A percentile compares a stretch with the other conserved stretches of the same genome.
These are phyloP conservation scores for Anagyrus pseudococci DNA, from an alignment of 2,888 invertebrate species.

Conservation along the genomic window DNA sequence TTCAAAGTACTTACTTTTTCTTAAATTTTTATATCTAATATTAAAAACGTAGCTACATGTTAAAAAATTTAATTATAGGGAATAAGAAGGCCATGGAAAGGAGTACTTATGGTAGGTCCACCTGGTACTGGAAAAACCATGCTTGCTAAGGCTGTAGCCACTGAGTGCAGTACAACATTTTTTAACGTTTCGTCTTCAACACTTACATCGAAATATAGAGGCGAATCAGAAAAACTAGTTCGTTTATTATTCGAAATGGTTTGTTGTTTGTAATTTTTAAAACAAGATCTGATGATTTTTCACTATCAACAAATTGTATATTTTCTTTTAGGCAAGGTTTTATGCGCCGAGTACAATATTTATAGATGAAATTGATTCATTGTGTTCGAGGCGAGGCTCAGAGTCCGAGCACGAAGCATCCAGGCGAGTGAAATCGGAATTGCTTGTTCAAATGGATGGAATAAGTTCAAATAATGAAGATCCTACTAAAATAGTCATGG, in stretches of 20 bases:
- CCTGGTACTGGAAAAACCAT: slow-evolving; percentile 96
- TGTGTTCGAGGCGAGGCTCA: slow-evolving; percentile 93
- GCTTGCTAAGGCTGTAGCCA: slow-evolving; percentile 97
- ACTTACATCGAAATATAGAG: slow-evolving; percentile 96
- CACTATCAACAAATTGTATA: slow-evolving; percentile 18
- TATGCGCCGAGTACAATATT: slow-evolving; percentile 99
- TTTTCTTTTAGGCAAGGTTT: slow-evolving; percentile 80
- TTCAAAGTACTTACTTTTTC: slow-evolving; percentile 76
- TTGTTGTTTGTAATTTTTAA: slow-evolving; percentile 42
- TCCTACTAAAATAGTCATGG: slow-evolving; percentile 87
- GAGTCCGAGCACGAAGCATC: slow-evolving; percentile 98
- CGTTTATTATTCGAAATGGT: slow-evolving; percentile 97
- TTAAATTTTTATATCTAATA: background rate
- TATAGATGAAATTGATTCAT: slow-evolving; percentile 98
- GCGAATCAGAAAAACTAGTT: slow-evolving; percentile 99
- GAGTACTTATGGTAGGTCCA: slow-evolving; percentile 92
- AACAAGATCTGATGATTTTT: slow-evolving; percentile 1
- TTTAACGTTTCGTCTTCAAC: slow-evolving; percentile 97
- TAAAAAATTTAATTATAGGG: slow-evolving; percentile 66
- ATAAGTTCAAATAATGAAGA: slow-evolving; percentile 74
- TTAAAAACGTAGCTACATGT: background rate
- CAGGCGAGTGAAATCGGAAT: slow-evolving; percentile 94
- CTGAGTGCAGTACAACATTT: slow-evolving; percentile 97
- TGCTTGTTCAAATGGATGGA: slow-evolving; percentile 99
- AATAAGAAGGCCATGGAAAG: slow-evolving; percentile 96